Evolutionary conservation across 2,797 vertebrate species (phyloP), one percentile per base, ranked within the genome.

Genomic region (Alca torda): DNA sequence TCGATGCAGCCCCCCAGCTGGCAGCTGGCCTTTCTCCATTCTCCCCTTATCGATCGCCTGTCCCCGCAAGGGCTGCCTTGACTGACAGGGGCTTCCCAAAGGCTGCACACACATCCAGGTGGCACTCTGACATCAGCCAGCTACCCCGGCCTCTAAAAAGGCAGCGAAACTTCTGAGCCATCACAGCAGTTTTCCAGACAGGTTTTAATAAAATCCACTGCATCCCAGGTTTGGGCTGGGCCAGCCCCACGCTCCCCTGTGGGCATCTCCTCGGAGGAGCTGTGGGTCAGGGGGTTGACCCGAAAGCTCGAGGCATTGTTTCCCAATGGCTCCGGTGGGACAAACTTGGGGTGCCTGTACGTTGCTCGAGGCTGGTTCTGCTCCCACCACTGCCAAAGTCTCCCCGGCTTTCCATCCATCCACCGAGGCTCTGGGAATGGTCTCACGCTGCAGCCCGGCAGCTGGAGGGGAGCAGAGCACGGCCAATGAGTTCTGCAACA

Each of bases 251-350:
- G 7, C 12, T 17, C 18, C 28, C 10, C 54, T 41, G 13, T 37
- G 25, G 28, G 14, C 53, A 11, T 75, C 46, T 91, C 26, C 65
- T 74, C 1, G 4, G 35, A 54, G 57, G 31, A 65, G 25, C 33
- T 73, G 53, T 33, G 43, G 51, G n/a, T 31, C 74, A 53, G n/a
- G 5, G 57, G 12, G 5, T 9, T 0, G 13, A 37, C 18, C 46
- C 3, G 5, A 25, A 16, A 59, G n/a, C 60, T 77, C 4, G 2
- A 53, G 37, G 19, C 10, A 41, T 33, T 0, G 0, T 57, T 80
- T 68, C 20, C 19, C 2, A 0, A 17, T 10, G 15, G 19, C 6
- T 80, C 31, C 1, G 1, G 16, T 0, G 0, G n/a, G 51, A 76
- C 8, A 0, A 4, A 35, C 61, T 30, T 2, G 1, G 46, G 21